Percentiles rank a stretch among this genome's conserved stretches.
Evolutionary conservation across 2,888 invertebrate species (phyloP).

Genomic region (Hirtodrosophila alboralis): DNA sequence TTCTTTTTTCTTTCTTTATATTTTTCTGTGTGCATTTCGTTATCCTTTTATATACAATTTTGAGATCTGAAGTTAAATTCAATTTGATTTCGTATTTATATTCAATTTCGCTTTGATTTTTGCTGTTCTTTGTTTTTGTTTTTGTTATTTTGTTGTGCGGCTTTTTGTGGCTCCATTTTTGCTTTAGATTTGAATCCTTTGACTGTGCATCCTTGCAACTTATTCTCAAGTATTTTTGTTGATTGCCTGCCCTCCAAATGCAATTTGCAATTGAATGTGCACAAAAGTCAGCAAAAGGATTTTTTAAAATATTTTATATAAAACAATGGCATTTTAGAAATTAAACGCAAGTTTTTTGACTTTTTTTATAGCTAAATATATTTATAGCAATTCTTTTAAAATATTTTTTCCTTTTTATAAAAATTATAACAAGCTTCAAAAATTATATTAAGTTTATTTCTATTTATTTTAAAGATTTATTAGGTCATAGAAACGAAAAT

Average conservation of each 20-base stretch:
- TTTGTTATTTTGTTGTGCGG: no score
- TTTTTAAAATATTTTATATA: background rate
- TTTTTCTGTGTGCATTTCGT: no score
- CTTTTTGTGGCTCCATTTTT: slow-evolving; percentile 25
- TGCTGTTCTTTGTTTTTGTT: slow-evolving; percentile 57
- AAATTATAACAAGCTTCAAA: no score
- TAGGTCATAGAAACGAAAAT: no score
- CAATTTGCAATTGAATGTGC: slow-evolving; percentile 39
- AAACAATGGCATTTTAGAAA: no score
- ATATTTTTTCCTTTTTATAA: no score
- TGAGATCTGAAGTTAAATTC: slow-evolving; percentile 48
- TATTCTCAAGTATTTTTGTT: slow-evolving; percentile 23
- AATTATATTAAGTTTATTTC: no score
- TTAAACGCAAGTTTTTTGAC: no score
- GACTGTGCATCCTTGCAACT: slow-evolving; percentile 18
- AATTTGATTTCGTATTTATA: slow-evolving; percentile 75
- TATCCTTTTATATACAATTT: slow-evolving; percentile 29
- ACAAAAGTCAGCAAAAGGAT: slow-evolving; percentile 15
- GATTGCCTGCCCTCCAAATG: slow-evolving; percentile 14
- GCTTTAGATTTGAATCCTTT: slow-evolving; percentile 16
- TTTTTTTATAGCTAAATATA: no score
- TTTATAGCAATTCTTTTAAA: no score
- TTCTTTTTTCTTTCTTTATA: slow-evolving; percentile 7
- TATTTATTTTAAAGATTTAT: no score
- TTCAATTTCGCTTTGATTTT: slow-evolving; percentile 69